Percentiles rank a stretch among this genome's conserved stretches.
phyloP scores from a whole-genome alignment of 2,888 invertebrate genomes.

The Rotaria macrura region DNA sequence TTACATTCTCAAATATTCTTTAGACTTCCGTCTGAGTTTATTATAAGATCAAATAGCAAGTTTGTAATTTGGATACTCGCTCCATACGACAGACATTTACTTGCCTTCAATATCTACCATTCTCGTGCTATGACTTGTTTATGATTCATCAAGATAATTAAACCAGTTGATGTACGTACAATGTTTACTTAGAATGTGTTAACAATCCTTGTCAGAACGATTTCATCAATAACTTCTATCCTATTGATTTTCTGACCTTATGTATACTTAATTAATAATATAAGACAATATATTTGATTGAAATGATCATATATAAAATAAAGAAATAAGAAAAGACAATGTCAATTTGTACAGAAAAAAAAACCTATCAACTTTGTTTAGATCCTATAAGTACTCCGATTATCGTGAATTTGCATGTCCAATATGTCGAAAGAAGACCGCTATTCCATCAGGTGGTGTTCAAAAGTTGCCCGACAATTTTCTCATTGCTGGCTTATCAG shows the following conservation, averaged over 20 bases:
- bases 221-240: too few species aligned
- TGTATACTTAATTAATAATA: too few species aligned
- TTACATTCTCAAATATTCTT: too few species aligned
- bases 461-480: slow-evolving; percentile 51
- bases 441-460: slow-evolving; percentile 49
- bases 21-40: too few species aligned
- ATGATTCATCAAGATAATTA: neutral
- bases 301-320: too few species aligned
- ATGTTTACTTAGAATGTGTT: neutral
- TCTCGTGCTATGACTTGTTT: neutral
- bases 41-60: too few species aligned
- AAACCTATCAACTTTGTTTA: neutral
- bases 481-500: slow-evolving; percentile 48
- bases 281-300: too few species aligned
- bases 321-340: too few species aligned
- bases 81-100: too few species aligned
- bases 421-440: slow-evolving; percentile 49
- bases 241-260: too few species aligned
- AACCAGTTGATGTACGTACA: neutral
- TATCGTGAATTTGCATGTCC: slow-evolving; percentile 51
- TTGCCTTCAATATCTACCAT: neutral
- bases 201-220: neutral
- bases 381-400: slow-evolving; percentile 46
- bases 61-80: too few species aligned
- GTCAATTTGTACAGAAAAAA: too few species aligned